Evolutionary conservation across 2,888 invertebrate genomes (phyloP).

Genomic region (Eledona agricola): DNA sequence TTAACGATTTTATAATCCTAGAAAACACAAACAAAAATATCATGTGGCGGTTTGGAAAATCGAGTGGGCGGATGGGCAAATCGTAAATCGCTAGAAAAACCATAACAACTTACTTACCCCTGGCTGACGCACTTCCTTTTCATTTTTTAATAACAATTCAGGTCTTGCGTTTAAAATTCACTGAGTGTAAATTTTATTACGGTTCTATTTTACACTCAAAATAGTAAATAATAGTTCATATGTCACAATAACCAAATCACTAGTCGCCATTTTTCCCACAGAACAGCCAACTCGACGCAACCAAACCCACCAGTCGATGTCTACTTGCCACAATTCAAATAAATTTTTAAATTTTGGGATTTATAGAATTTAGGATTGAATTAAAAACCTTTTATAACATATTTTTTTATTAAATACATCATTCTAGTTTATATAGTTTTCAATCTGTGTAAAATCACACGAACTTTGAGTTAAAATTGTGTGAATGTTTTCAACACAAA

Average conservation of each 20-base stretch:
- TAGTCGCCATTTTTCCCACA: constrained; percentile 47
- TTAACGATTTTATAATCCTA: background rate
- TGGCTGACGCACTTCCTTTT: constrained; percentile 11
- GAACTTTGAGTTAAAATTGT: too few relatives aligned
- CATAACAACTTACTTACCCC: constrained; percentile 31
- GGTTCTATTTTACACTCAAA: constrained; percentile 20
- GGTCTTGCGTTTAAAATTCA: constrained; percentile 8
- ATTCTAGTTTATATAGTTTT: too few relatives aligned
- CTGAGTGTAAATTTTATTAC: constrained; percentile 11
- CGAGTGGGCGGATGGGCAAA: constrained; percentile 45
- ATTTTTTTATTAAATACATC: too few relatives aligned
- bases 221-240: constrained; percentile 38
- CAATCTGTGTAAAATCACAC: too few relatives aligned
- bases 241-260: constrained; percentile 47
- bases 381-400: too few relatives aligned
- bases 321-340: too few relatives aligned
- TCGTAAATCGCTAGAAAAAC: constrained; percentile 14
- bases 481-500: too few relatives aligned
- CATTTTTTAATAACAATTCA: constrained; percentile 5
- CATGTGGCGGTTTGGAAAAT: constrained; percentile 42
- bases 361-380: too few relatives aligned
- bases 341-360: too few relatives aligned
- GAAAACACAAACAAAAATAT: constrained; percentile 38
- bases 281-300: constrained; percentile 35
- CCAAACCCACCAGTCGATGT: constrained; percentile 7